A percentile compares a stretch with the other conserved stretches of the same genome.
Evolutionary conservation across 2,797 vertebrate genomes (phyloP).

Genomic region (Sus cebifrons): DNA sequence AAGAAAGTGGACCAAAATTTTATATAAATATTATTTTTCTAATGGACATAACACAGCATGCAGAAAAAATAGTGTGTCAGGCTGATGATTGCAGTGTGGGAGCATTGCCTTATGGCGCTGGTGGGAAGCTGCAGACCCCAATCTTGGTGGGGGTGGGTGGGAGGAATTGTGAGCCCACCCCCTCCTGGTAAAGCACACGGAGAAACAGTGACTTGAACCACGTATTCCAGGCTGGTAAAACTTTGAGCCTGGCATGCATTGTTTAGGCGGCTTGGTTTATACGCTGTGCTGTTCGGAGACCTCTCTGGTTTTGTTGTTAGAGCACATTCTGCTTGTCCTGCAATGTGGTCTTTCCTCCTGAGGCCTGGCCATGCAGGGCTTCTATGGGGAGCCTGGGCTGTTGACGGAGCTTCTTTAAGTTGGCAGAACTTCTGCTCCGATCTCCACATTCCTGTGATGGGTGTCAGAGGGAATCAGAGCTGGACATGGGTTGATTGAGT

Average conservation of each 20-base stretch:
- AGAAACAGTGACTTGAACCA: not conserved
- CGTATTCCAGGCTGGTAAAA: not conserved
- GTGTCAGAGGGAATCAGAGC: not conserved
- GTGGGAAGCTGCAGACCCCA: not conserved
- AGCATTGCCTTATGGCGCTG: not conserved
- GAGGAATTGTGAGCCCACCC: not conserved
- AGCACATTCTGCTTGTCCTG: not conserved
- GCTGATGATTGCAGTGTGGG: not conserved
- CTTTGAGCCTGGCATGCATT: not conserved
- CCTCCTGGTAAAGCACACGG: not conserved
- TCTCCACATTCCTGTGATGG: not conserved
- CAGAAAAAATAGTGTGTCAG: not conserved
- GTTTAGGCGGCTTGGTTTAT: not conserved
- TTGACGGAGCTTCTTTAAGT: not conserved
- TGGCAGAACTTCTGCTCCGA: not conserved
- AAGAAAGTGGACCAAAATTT: conserved; percentile 65
- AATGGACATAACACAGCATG: conserved; percentile 67
- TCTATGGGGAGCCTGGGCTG: not conserved
- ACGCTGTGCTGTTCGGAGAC: too few relatives aligned
- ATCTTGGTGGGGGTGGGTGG: not conserved
- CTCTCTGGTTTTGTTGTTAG: not conserved
- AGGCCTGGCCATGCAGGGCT: not conserved
- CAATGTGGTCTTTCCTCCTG: not conserved
- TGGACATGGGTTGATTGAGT: not conserved
- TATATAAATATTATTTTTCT: conserved; percentile 65